phyloP scores from a whole-genome alignment of 2,797 vertebrate species.

The Pantherophis vulpinus region DNA sequence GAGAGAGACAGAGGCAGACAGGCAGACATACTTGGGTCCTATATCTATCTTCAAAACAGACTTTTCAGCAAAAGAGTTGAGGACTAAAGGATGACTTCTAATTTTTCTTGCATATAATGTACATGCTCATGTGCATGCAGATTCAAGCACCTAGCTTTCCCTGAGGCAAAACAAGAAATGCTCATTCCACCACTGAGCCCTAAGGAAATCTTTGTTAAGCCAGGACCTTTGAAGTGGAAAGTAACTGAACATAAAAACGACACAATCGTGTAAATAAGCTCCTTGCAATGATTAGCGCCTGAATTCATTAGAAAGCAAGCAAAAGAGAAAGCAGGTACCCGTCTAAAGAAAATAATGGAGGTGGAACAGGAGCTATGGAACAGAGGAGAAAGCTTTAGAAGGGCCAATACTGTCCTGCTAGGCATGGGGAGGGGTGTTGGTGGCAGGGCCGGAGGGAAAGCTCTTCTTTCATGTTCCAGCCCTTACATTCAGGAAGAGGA shows the following conservation, averaged over 20 bases:
- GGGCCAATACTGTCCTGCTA: slow-evolving; percentile 50
- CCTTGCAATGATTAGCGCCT: slow-evolving; percentile 54
- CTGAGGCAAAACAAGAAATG: slow-evolving; percentile 13
- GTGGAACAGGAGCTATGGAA: slow-evolving; percentile 52
- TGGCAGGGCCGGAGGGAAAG: slow-evolving; percentile 16
- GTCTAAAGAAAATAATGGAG: slow-evolving; percentile 55
- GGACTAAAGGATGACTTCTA: background rate
- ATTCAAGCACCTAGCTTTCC: rapidly evolving
- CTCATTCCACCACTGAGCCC: background rate
- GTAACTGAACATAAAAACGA: background rate
- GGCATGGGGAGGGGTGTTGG: slow-evolving; percentile 16
- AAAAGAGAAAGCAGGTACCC: slow-evolving; percentile 54
- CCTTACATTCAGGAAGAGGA: slow-evolving; percentile 42
- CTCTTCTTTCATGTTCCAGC: slow-evolving; percentile 44
- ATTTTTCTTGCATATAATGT: background rate
- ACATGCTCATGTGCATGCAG: background rate
- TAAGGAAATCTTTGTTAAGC: slow-evolving; percentile 24
- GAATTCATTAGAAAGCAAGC: slow-evolving; percentile 58
- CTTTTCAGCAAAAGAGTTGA: background rate
- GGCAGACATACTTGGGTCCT: background rate
- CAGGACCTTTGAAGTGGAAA: slow-evolving; percentile 32
- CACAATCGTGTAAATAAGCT: background rate
- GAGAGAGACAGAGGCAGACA: background rate
- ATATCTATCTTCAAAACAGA: background rate
- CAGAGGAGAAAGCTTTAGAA: slow-evolving; percentile 47